A percentile compares a stretch with the other conserved stretches of the same genome.
Evolutionary conservation across 2,113 vertebrate species (phyloP).

Genomic region (Percopsis transmontana): DNA sequence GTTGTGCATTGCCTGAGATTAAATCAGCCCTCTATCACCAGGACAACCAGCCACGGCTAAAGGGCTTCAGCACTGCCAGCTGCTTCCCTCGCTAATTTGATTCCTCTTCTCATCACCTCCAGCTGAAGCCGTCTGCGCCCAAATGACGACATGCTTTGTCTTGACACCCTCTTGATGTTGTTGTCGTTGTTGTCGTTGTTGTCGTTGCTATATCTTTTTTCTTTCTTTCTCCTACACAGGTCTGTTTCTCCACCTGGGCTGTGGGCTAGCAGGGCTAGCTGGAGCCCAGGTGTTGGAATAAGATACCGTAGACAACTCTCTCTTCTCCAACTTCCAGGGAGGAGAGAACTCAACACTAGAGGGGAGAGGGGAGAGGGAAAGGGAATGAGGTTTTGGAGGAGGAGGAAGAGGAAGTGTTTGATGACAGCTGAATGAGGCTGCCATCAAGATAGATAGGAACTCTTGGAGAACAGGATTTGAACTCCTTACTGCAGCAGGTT

Average conservation of each 20-base stretch:
- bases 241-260: constrained; percentile 3
- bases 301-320: background rate
- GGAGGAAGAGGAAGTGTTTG: background rate
- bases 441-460: background rate
- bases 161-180: constrained; percentile 32
- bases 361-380: constrained; percentile 1
- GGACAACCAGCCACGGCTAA: constrained; percentile 57
- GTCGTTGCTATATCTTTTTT: background rate
- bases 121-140: constrained; percentile 28
- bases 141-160: constrained; percentile 39
- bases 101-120: constrained; percentile 48
- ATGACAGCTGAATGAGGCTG: background rate
- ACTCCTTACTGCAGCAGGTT: background rate
- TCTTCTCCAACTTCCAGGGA: background rate
- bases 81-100: constrained; percentile 68
- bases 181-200: background rate
- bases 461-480: background rate
- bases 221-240: constrained; percentile 6
- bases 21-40: constrained; percentile 55
- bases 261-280: background rate
- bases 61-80: constrained; percentile 51
- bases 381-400: background rate
- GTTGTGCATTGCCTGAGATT: constrained; percentile 53
- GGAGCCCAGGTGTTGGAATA: constrained; percentile 22
- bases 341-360: constrained; percentile 2